Base-by-base conservation (phyloP, 1,140 invertebrate genomes). In the Rhyzopertha dominica region DNA sequence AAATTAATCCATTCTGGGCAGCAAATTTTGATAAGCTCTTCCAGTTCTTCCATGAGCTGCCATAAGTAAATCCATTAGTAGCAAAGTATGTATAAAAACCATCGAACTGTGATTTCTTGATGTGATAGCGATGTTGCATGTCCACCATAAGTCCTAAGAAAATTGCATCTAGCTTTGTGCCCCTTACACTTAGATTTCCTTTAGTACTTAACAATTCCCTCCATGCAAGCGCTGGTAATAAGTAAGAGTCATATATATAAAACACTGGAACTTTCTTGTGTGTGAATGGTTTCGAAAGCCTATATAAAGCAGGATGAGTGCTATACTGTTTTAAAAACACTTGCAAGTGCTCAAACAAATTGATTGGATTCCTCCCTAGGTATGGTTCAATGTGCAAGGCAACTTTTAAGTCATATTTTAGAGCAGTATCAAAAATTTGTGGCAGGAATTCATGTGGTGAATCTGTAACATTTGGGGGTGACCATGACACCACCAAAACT, bases 31-130 rank as follows among this genome's bases (percentile, higher is more conserved):
- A 70, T 8, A 80, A 57, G 54, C 68, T 70, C 31, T 68, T 69
- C 77, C 77, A 80, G 61, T 80, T 79, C 58, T 80, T 80, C 76
- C 76, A 80, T 5, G 77, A 74, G 43, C 75, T 78, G 9, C 76
- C 75, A 51, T 74, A 79, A 47, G 74, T 75, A 28, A 76, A 77
- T 2, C 75, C 75, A 62, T 79, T 79, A 18, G 69, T 70, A 1
- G 75, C 74, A 53, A 77, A 70, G 36, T 78, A 78, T n/a, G 75
- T 78, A 47, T 80, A 80, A 53, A 79, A 80, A 5, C 77, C 77
- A 62, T 80, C 76, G 49, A 80, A 80, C 43, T 76, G 70, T 12
- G 76, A 69, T 41, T 75, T 72, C 51, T 72, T 73, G 26, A 75
- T 71, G 39, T 73, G 68, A 51, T 66, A 69, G 32, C 59, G 58